A percentile compares a stretch with the other conserved stretches of the same genome.
phyloP scores from a whole-genome alignment of 2,113 vertebrate species.

The Tragulus kanchil region DNA sequence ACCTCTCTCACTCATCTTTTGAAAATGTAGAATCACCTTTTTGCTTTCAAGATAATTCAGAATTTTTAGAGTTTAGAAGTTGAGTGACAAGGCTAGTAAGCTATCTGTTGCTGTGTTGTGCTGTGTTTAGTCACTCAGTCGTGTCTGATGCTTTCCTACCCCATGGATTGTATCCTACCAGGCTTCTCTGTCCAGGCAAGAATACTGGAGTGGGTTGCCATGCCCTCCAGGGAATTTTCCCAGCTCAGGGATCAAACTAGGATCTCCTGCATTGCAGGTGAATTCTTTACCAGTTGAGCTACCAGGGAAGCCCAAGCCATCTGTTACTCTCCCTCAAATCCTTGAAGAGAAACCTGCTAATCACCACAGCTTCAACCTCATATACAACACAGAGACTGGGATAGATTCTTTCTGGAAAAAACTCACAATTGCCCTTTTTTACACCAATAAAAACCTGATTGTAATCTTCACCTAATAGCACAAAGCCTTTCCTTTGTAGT shows the following conservation, averaged over 20 bases:
- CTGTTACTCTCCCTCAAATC: conserved; percentile 78
- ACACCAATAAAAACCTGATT: conserved; percentile 77
- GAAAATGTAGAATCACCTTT: conserved; percentile 35
- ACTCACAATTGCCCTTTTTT: conserved; percentile 81
- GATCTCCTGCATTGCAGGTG: too few species aligned
- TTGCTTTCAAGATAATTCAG: conserved; percentile 74
- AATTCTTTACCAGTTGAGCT: too few species aligned
- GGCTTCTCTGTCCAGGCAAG: too few species aligned
- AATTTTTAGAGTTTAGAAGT: conserved; percentile 81
- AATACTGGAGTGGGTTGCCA: too few species aligned
- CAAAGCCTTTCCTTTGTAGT: conserved; percentile 49
- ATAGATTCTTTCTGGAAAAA: conserved; percentile 83
- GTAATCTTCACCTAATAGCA: conserved; percentile 71
- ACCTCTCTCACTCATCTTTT: conserved; percentile 15
- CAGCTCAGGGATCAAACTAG: too few species aligned
- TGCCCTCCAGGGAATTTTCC: too few species aligned
- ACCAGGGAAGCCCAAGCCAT: conserved; percentile 57
- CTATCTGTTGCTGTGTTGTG: conserved; percentile 9
- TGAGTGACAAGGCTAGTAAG: conserved; percentile 84
- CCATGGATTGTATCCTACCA: too few species aligned
- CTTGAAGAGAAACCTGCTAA: conserved; percentile 82
- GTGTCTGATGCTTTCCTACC: too few species aligned
- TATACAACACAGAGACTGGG: conserved; percentile 72
- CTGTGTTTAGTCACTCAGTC: too few species aligned
- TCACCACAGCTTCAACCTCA: conserved; percentile 77